Conservation (phyloP, 2,797 vertebrate species). For the Darevskia mixta region DNA sequence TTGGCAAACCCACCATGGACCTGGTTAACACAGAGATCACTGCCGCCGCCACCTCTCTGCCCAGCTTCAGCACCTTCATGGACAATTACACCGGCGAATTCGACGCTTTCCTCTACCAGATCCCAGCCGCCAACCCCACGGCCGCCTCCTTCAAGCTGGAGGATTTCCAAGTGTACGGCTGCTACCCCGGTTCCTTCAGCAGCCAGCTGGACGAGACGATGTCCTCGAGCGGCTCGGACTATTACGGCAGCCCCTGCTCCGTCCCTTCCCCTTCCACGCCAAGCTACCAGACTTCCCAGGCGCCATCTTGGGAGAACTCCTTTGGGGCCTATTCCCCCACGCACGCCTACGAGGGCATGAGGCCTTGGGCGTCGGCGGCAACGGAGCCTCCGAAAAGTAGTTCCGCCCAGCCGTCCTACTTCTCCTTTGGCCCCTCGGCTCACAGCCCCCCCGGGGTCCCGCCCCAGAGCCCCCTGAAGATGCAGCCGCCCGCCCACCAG, state of each 20-base stretch:
- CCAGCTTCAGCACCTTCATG: constrained; percentile 91
- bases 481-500: constrained; percentile 67
- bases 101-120: constrained; percentile 93
- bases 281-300: constrained; percentile 85
- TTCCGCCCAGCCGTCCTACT: constrained; percentile 81
- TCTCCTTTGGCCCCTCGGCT: constrained; percentile 82
- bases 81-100: constrained; percentile 85
- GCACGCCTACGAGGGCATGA: constrained; percentile 80
- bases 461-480: constrained; percentile 69
- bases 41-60: constrained; percentile 81
- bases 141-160: constrained; percentile 85
- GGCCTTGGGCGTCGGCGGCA: constrained; percentile 79
- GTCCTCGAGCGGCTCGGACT: constrained; percentile 90
- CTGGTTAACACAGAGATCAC: constrained; percentile 78
- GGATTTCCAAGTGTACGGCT: constrained; percentile 92
- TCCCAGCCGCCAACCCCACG: constrained; percentile 79
- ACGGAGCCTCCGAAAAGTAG: constrained; percentile 81
- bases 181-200: constrained; percentile 87
- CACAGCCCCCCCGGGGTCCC: constrained; percentile 69
- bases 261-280: constrained; percentile 88
- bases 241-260: constrained; percentile 90
- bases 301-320: constrained; percentile 87
- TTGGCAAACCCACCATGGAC: constrained; percentile 86
- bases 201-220: constrained; percentile 87
- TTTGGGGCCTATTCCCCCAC: constrained; percentile 87